Evolutionary conservation across 1,140 invertebrate genomes (phyloP).

Genomic region (Vollenhovia emeryi): DNA sequence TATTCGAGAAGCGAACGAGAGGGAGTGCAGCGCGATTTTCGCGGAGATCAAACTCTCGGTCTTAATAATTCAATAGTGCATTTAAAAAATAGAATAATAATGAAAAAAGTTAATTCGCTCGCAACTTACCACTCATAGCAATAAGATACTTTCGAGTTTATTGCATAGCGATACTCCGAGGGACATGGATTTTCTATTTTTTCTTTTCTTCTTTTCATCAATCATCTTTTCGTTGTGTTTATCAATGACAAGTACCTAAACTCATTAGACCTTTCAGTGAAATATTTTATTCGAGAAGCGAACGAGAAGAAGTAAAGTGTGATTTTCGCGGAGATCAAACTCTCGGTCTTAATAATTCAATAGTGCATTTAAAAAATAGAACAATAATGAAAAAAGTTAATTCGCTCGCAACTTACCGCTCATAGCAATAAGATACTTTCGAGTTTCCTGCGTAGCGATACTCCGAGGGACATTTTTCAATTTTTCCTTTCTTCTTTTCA

Average conservation of each 20-base stretch:
- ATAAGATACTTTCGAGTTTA: background rate
- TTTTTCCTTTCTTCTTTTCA: background rate
- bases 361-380: background rate
- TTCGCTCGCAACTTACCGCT: background rate
- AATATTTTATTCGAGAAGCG: background rate
- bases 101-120: background rate
- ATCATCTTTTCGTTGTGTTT: background rate
- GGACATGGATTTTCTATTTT: too few species aligned
- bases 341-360: background rate
- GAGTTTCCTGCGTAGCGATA: background rate
- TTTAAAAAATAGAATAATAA: background rate
- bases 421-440: background rate
- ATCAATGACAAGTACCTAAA: too few species aligned
- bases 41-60: background rate
- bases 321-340: background rate
- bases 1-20: background rate
- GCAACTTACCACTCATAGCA: background rate
- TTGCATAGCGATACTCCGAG: too few species aligned
- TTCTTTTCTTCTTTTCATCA: background rate
- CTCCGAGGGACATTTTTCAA: too few species aligned
- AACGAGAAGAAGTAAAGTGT: background rate
- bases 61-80: background rate
- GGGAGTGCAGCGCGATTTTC: background rate
- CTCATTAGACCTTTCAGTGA: background rate
- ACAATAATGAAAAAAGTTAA: background rate